Evolutionary conservation across 2,888 invertebrate species (phyloP).

Genomic region (Steromphala cineraria): DNA sequence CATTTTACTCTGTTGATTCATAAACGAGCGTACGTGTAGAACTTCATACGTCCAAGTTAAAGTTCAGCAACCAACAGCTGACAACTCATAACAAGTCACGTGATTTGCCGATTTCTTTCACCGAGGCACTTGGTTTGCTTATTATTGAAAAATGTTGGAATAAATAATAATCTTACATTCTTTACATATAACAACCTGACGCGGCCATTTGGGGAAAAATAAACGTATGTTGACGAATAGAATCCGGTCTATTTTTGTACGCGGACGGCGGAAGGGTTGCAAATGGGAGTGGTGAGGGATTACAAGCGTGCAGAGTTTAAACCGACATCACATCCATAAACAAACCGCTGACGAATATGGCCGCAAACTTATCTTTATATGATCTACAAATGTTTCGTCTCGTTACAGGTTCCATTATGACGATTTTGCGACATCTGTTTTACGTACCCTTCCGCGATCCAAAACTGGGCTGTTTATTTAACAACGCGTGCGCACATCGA

Average conservation of each 20-base stretch:
- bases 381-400: slow-evolving; percentile 19
- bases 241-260: slow-evolving; percentile 3
- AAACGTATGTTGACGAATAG: background rate
- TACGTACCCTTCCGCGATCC: slow-evolving; percentile 2
- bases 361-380: background rate
- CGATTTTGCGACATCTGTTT: slow-evolving; percentile 22
- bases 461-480: background rate
- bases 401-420: slow-evolving; percentile 24
- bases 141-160: background rate
- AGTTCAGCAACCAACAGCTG: background rate
- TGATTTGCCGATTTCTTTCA: background rate
- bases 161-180: background rate
- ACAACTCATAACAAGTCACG: background rate
- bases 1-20: no score
- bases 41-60: no score
- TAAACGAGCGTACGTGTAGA: no score
- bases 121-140: background rate
- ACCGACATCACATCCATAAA: background rate
- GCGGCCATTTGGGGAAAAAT: background rate
- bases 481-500: slow-evolving; percentile 15
- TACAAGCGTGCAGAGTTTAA: background rate
- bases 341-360: background rate
- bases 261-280: background rate
- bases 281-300: background rate
- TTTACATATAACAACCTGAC: slow-evolving; percentile 6